A percentile compares a stretch with the other conserved stretches of the same genome.
These are phyloP conservation scores for Formicarius rufipectus DNA, from an alignment of 2,113 vertebrate species.

Conservation along the genomic window DNA sequence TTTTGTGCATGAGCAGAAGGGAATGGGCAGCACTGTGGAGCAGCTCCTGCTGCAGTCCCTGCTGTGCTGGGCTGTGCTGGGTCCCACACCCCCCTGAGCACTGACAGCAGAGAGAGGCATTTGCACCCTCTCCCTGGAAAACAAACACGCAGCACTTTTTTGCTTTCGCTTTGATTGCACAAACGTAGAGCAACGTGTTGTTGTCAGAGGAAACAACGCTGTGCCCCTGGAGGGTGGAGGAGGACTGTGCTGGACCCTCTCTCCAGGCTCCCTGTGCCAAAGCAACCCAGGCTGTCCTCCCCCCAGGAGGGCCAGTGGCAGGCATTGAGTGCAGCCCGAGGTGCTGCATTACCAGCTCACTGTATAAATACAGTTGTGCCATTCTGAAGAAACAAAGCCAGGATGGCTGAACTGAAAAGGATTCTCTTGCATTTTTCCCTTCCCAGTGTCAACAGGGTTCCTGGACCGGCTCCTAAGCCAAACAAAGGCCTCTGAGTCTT, in stretches of 20 bases:
- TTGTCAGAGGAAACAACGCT: neutral
- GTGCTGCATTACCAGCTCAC: neutral
- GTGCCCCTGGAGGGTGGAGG: neutral
- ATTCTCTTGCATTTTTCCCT: constrained; percentile 50
- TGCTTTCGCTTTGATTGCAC: neutral
- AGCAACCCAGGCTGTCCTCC: neutral
- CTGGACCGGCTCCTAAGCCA: constrained; percentile 43
- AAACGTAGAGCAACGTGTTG: neutral
- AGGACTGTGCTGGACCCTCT: neutral
- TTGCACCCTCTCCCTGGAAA: neutral
- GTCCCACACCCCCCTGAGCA: too few species aligned
- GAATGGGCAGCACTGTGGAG: neutral
- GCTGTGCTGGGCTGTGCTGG: neutral
- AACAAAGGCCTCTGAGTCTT: constrained; percentile 46
- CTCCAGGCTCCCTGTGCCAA: neutral
- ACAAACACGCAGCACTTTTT: neutral
- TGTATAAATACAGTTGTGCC: neutral
- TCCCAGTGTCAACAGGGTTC: constrained; percentile 52
- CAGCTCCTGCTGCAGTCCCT: neutral
- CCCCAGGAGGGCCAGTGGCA: neutral
- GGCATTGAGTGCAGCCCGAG: neutral
- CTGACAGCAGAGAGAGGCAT: too few species aligned
- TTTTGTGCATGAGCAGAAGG: neutral
- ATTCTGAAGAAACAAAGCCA: constrained; percentile 19
- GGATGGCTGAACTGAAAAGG: constrained; percentile 16